These are phyloP conservation scores for Agelas oroides DNA, from an alignment of 37 sponge, comb jelly and placozoan genomes.

Conservation along the genomic window DNA sequence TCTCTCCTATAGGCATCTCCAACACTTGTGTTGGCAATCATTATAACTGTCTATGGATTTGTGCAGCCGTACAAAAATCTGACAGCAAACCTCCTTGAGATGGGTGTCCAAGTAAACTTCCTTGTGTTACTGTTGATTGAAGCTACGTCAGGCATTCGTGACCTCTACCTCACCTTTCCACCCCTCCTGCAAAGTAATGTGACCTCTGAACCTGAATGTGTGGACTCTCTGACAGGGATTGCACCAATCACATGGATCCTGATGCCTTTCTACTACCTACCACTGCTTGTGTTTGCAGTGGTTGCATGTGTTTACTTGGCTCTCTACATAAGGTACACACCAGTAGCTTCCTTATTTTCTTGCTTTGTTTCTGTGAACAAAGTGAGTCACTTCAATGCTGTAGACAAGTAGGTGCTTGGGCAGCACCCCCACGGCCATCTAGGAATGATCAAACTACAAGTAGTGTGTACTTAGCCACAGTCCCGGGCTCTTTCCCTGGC, in stretches of 20 bases:
- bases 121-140: slow-evolving; percentile 44
- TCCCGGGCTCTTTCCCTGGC: too few species aligned
- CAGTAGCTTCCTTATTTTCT: too few species aligned
- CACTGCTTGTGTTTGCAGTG: slow-evolving; percentile 14
- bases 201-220: background rate
- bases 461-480: too few species aligned
- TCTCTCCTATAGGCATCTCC: slow-evolving; percentile 15
- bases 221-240: background rate
- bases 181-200: background rate
- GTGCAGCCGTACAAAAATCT: slow-evolving; percentile 56
- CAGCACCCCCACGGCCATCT: too few species aligned
- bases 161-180: slow-evolving; percentile 3
- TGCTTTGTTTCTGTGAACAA: too few species aligned
- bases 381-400: too few species aligned
- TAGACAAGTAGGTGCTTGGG: too few species aligned
- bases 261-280: slow-evolving; percentile 59
- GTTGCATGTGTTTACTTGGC: background rate
- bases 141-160: slow-evolving; percentile 17
- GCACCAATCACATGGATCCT: slow-evolving; percentile 33
- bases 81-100: slow-evolving; percentile 42
- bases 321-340: background rate
- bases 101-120: slow-evolving; percentile 19
- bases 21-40: slow-evolving; percentile 24
- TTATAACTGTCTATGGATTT: slow-evolving; percentile 35
- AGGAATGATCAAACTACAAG: too few species aligned